Percentiles rank a stretch among this genome's conserved stretches.
Conservation (phyloP, 2,888 invertebrate species). For the Noctua comes region DNA sequence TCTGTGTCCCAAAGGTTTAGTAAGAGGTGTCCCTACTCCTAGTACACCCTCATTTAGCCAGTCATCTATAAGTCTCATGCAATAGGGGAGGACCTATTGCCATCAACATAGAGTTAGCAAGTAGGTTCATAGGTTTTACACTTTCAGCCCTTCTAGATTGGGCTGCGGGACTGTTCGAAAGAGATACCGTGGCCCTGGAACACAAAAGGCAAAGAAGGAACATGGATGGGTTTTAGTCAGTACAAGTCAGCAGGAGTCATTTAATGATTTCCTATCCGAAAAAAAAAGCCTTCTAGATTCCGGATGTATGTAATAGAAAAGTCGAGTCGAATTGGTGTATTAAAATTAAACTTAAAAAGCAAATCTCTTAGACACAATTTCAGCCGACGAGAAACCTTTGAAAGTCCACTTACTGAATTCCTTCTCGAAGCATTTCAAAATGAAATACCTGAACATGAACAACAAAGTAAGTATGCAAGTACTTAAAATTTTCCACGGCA, state of each 20-base stretch:
- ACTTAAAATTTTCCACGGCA: slow-evolving; percentile 4
- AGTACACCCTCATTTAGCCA: neutral
- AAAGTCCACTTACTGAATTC: neutral
- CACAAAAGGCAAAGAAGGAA: too few species aligned
- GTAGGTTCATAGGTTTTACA: neutral
- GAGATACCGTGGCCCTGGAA: too few species aligned
- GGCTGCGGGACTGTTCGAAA: too few species aligned
- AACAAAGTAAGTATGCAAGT: neutral
- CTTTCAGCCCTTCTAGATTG: neutral
- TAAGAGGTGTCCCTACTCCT: neutral
- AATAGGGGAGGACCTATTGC: neutral
- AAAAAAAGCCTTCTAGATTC: neutral
- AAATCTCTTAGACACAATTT: neutral
- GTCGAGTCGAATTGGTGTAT: neutral
- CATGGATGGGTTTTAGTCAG: too few species aligned
- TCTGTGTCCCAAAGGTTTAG: neutral
- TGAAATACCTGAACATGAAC: neutral
- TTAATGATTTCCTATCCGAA: too few species aligned
- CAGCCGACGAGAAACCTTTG: neutral
- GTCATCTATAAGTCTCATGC: neutral
- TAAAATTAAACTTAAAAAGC: too few species aligned
- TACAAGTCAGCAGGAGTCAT: too few species aligned
- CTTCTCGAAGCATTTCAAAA: neutral
- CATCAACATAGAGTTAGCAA: neutral
- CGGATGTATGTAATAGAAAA: neutral